Conservation (phyloP, 2,888 invertebrate species). For the Parthenolecanium corni region DNA sequence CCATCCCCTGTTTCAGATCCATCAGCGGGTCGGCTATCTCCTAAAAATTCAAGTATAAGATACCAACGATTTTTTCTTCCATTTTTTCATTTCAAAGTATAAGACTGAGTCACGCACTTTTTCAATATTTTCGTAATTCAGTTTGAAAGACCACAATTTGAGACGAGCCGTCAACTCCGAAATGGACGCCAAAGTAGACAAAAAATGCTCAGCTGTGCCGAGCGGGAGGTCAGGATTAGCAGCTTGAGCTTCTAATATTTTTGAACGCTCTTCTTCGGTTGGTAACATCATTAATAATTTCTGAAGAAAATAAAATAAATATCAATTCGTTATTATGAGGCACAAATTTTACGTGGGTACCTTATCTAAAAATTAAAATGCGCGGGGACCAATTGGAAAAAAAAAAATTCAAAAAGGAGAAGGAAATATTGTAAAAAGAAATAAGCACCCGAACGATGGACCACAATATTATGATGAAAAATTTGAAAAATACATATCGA, state of each 20-base stretch:
- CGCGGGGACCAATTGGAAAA: too few species aligned
- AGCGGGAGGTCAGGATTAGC: slow-evolving; percentile 79
- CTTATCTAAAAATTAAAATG: too few species aligned
- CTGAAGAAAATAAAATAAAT: slow-evolving; percentile 39
- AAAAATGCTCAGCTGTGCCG: slow-evolving; percentile 95
- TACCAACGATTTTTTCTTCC: too few species aligned
- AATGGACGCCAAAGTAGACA: slow-evolving; percentile 90
- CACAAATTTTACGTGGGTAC: too few species aligned
- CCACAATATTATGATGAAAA: too few species aligned
- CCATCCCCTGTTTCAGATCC: slow-evolving; percentile 95
- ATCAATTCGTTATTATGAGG: not conserved
- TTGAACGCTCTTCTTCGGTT: slow-evolving; percentile 88
- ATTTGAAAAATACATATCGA: too few species aligned
- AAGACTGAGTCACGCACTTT: slow-evolving; percentile 46
- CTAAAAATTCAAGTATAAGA: slow-evolving; percentile 45
- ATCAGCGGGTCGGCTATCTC: slow-evolving; percentile 97
- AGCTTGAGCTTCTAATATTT: slow-evolving; percentile 91
- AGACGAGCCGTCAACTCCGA: slow-evolving; percentile 86
- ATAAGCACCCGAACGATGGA: too few species aligned
- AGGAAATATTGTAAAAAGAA: too few species aligned
- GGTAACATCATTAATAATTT: slow-evolving; percentile 96
- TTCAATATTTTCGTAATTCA: slow-evolving; percentile 95
- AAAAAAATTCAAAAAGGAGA: not conserved
- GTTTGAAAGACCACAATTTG: slow-evolving; percentile 94
- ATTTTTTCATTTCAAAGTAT: not conserved